Evolutionary conservation across 92 coral and sea anemone species (phyloP), one percentile per base, ranked within the genome.

Genomic region (Parazoanthus swiftii): DNA sequence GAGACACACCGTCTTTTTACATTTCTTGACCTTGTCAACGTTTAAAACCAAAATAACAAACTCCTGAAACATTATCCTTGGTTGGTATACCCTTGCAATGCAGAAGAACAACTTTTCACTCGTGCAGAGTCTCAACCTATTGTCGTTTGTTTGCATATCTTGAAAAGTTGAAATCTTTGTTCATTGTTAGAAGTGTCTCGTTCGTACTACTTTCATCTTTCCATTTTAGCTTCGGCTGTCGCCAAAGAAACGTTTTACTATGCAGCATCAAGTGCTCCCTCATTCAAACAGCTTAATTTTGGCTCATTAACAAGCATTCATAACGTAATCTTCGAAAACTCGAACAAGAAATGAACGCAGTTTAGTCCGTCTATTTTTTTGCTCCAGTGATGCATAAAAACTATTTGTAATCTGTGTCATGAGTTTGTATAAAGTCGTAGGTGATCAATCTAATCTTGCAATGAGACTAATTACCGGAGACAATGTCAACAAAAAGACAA

Each of bases 401-500:
- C 74, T 70, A 70, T 83, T 82, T 83, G 42, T 82, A 74, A 82
- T 67, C 38, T 66, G 26, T 63, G 18, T 38, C 37, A 16, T 2
- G 8, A 68, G 76, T 23, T 81, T 37, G 23, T 43, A 83, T 66
- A n/a, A 67, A 18, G 65, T 37, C 59, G 10, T 71, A 72, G 33
- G 38, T 46, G 75, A 43, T 65, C 39, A 80, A 38, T 35, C 85
- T 59, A 58, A 81, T 63, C 73, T 66, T 20, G 86, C 18, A 79
- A 6, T 11, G 50, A 82, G 65, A 6, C 58, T 46, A 67, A 67
- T 42, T 83, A 38, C 63, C 20, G 63, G 36, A 67, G 86, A 66
- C 77, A 83, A 68, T 67, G 56, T 44, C 42, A 83, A 83, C 86
- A 82, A 82, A 79, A 82, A 46, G 63, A 42, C 76, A 82, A 83